phyloP scores from a whole-genome alignment of 2,797 vertebrate genomes.

The Perodicticus potto region DNA sequence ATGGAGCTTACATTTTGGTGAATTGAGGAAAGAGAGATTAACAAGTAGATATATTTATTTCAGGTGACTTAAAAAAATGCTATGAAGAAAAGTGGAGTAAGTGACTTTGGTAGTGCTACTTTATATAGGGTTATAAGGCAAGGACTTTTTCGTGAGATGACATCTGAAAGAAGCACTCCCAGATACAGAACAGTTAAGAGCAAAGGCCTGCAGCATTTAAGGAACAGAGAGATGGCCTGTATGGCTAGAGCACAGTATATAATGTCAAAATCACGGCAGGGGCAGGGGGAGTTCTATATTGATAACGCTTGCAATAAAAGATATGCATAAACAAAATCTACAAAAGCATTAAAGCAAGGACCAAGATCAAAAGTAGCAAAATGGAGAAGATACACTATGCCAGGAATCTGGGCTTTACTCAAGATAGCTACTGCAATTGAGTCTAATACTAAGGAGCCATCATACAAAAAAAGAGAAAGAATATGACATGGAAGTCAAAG shows the following conservation, averaged over 20 bases:
- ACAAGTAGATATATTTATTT: background rate
- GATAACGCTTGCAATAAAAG: background rate
- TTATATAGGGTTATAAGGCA: background rate
- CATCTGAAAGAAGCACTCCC: background rate
- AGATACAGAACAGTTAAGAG: background rate
- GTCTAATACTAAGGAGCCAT: background rate
- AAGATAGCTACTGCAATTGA: background rate
- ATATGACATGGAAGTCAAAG: background rate
- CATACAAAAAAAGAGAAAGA: background rate
- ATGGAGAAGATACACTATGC: background rate
- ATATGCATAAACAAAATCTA: conserved; percentile 13
- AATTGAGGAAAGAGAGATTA: background rate
- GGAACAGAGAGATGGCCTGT: background rate
- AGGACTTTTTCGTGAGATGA: background rate
- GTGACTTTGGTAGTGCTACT: background rate
- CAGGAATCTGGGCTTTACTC: background rate
- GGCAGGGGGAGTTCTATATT: background rate
- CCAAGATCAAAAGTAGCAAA: background rate
- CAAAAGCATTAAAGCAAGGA: conserved; percentile 1
- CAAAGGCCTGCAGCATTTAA: background rate
- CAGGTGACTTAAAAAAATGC: background rate
- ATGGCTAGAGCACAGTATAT: background rate
- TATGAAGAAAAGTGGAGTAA: background rate
- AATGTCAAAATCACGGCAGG: background rate
- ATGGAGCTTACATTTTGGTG: background rate